Base-by-base conservation (phyloP, 2,888 invertebrate genomes). In the Cerceris rybyensis region DNA sequence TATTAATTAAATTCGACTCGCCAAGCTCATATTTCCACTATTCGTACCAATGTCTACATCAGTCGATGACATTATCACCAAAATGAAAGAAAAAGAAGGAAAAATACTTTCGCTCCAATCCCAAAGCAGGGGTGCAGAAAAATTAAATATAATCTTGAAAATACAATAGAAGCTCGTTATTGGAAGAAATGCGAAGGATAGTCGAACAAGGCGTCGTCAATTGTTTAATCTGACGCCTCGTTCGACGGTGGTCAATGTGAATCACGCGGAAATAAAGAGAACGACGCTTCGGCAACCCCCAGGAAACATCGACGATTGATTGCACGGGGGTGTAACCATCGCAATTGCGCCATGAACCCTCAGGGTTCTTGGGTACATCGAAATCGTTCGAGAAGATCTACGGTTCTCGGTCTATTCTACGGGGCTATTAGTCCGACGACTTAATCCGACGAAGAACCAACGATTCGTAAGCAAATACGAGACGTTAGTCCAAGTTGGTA, bases 201-300 rank as follows among this genome's bases (percentile, higher is more conserved):
- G 2, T 28, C 28, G 28, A 28, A 28, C 28, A 4, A 28, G 28
- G 16, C 46, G 28, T 39, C 66, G 14, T 46, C 17, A 54, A 65
- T 54, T 61, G 63, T 79, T 81, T 84, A 82, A 84, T 84, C 81
- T 80, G 77, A 83, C 80, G 76, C 77, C 79, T 66, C 73, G 82
- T 71, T 86, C 70, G 74, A 52, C 65, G 28, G 63, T 54, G 74
- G 61, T 64, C 72, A 66, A 73, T 65, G 70, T 80, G 82, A 84
- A 82, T 82, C 75, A 80, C 73, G 66, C 61, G 74, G 67, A 81
- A 79, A 82, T 79, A 79, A 82, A 82, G 79, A 71, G 82, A 49
- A 54, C 63, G 75, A 28, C 59, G 50, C 66, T 63, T n/a, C 39
- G 57, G 64, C 65, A 61, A 74, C 42, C 81, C 74, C 70, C 70